A percentile compares a stretch with the other conserved stretches of the same genome.
These are phyloP conservation scores for Lysandra coridon DNA, from an alignment of 2,888 invertebrate species.

Conservation along the genomic window DNA sequence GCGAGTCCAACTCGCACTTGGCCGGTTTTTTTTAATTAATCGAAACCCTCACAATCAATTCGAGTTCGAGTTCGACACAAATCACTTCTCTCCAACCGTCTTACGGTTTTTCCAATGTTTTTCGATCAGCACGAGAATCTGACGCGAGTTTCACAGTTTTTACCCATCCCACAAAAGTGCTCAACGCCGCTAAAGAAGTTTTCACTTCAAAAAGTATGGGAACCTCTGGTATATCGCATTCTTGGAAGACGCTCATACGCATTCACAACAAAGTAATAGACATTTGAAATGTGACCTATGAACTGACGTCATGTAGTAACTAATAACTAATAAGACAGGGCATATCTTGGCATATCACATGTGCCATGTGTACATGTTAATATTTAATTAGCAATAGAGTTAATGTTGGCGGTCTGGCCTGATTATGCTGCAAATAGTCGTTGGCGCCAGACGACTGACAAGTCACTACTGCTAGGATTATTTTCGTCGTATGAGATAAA, in stretches of 20 bases:
- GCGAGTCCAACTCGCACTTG: too few species aligned
- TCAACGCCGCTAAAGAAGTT: too few species aligned
- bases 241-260: background rate
- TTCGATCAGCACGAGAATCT: too few species aligned
- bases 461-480: background rate
- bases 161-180: too few species aligned
- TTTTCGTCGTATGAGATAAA: background rate
- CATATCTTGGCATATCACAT: constrained; percentile 15
- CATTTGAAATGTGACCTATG: background rate
- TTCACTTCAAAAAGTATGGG: too few species aligned
- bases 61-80: too few species aligned
- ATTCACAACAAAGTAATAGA: background rate
- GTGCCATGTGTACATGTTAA: constrained; percentile 15
- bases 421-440: constrained; percentile 12
- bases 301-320: constrained; percentile 4
- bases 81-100: too few species aligned
- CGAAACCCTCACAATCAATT: too few species aligned
- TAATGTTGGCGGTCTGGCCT: constrained; percentile 13
- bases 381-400: constrained; percentile 19
- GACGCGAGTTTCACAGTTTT: too few species aligned
- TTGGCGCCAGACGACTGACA: constrained; percentile 14
- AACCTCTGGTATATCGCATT: background rate
- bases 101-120: too few species aligned
- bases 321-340: constrained; percentile 12
- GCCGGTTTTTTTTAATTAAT: too few species aligned